Evolutionary conservation across 37 sponge, comb jelly and placozoan species (phyloP), one percentile per base, ranked within the genome.

Genomic region (Aplysina aerophoba): DNA sequence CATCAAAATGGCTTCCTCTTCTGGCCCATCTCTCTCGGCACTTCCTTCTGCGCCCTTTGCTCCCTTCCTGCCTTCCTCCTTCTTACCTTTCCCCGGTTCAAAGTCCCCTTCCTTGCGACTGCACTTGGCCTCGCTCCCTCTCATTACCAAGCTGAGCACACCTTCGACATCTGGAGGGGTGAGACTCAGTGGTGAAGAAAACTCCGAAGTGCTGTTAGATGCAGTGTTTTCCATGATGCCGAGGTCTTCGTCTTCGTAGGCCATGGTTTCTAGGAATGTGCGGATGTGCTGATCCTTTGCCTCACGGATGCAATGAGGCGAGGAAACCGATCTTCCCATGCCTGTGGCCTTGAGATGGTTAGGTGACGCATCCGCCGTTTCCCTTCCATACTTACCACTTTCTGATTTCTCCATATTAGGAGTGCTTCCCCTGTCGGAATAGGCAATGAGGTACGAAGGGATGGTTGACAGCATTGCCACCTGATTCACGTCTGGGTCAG

Each of bases 121-220:
- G 50, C 50, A 44, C 6, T 44, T 8, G 6, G 3, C 50, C 50
- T 44, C 50, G n/a, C n/a, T n/a, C n/a, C n/a, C n/a, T n/a, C n/a
- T n/a, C n/a, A n/a, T n/a, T n/a, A n/a, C n/a, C n/a, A n/a, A n/a
- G n/a, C 1, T 75, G 25, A 75, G 78, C 1, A 41, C 16, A 11
- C 78, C 20, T 17, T 75, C 78, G 8, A 36, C 86, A 79, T 93
- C 88, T 16, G 94, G 89, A 35, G 94, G 94, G 0, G 90, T 88
- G 61, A 87, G 75, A 8, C 83, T 63, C 3, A 86, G 60, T 1
- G 92, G 92, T 27, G 87, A 87, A 37, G 93, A 89, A 41, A 79
- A 90, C 17, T 69, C 69, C 0, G 93, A 90, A 12, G 59, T 80
- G 68, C 88, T 83, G 24, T 93, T 83, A 19, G 86, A 85, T 0